A percentile compares a stretch with the other conserved stretches of the same genome.
Evolutionary conservation across 92 coral and sea anemone genomes (phyloP).

Genomic region (Pocillopora meandrina): DNA sequence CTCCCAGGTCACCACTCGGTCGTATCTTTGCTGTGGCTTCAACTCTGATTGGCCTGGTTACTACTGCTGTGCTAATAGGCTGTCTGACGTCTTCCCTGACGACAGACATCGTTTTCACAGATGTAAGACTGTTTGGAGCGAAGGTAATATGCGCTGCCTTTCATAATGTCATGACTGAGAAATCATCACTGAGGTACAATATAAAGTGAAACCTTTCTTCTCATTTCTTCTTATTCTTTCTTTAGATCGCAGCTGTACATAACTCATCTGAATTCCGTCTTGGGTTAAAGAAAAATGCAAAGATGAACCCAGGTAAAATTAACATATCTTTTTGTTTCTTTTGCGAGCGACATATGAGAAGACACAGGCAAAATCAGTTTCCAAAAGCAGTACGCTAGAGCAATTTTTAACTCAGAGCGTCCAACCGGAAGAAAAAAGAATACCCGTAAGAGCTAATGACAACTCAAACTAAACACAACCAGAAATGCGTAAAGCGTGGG

Average conservation of each 20-base stretch:
- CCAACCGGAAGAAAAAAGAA: too few species aligned
- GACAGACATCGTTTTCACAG: constrained; percentile 57
- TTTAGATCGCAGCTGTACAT: constrained; percentile 75
- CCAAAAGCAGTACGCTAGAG: too few species aligned
- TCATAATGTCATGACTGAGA: too few species aligned
- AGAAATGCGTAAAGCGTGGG: too few species aligned
- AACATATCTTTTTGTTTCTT: too few species aligned
- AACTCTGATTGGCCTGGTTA: constrained; percentile 75
- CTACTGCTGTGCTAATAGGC: constrained; percentile 74
- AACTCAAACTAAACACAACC: too few species aligned
- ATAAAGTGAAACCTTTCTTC: not conserved
- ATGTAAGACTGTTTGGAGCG: constrained; percentile 72
- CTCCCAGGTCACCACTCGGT: constrained; percentile 62
- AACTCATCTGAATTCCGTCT: constrained; percentile 81
- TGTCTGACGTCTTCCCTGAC: constrained; percentile 78
- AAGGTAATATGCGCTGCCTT: constrained; percentile 44
- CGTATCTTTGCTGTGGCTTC: constrained; percentile 61
- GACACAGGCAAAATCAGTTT: too few species aligned
- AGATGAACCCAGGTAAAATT: constrained; percentile 59
- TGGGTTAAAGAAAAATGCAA: constrained; percentile 74
- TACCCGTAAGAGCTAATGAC: too few species aligned
- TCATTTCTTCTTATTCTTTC: too few species aligned
- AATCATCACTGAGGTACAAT: too few species aligned
- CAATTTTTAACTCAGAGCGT: too few species aligned
- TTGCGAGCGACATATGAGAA: too few species aligned